phyloP scores from a whole-genome alignment of 2,888 invertebrate genomes.

The Drosophila nr. medialis region DNA sequence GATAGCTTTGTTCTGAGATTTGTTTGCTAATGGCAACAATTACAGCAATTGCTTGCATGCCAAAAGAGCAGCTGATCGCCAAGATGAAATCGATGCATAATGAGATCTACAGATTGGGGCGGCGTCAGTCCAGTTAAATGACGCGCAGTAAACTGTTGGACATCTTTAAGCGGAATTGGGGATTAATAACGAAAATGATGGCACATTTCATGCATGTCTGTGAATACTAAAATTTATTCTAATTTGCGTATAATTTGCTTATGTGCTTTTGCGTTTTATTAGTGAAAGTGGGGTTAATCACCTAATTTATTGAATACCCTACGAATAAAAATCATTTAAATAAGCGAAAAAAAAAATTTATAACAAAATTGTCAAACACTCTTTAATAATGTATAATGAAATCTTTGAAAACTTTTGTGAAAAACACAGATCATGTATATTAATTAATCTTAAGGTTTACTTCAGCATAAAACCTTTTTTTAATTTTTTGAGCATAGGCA shows the following conservation, averaged over 20 bases:
- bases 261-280: not conserved
- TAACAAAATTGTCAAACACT: not conserved
- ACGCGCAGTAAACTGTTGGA: constrained; percentile 97
- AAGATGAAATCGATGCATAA: constrained; percentile 98
- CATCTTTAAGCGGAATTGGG: constrained; percentile 87
- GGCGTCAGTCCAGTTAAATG: constrained; percentile 98
- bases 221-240: not conserved
- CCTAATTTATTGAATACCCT: not conserved
- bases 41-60: constrained; percentile 90
- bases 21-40: constrained; percentile 6
- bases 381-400: not conserved
- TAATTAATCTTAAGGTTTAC: not conserved
- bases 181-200: not conserved
- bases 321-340: not conserved
- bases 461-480: not conserved
- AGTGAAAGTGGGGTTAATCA: not conserved
- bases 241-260: not conserved
- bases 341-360: not conserved
- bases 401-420: not conserved
- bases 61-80: constrained; percentile 93
- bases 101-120: constrained; percentile 95
- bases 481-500: not conserved
- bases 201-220: not conserved
- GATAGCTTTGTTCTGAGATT: not conserved
- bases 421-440: not conserved